Base-by-base conservation (phyloP, 2,797 vertebrate genomes). In the Setipinna tenuifilis region DNA sequence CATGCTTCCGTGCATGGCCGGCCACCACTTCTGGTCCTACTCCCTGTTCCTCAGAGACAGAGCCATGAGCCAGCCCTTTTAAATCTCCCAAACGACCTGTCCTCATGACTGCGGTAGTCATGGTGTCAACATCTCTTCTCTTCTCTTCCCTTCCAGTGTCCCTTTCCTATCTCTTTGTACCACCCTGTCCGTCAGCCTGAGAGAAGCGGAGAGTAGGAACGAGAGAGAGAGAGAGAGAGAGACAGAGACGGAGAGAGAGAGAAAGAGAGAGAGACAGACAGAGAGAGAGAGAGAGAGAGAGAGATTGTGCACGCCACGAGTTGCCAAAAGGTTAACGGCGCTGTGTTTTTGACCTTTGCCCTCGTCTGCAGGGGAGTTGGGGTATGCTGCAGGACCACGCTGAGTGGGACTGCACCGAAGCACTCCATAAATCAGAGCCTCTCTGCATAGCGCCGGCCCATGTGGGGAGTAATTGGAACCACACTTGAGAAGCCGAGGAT, bases 381-480 rank as follows among this genome's bases (percentile, higher is more conserved):
- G 94, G 92, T 94, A 93, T 94, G 95, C 92, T 91, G 91, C 95
- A 95, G 93, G 95, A 96, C 96, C 95, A 95, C 93, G 95, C 92
- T 84, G 93, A 96, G 95, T 95, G 96, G 95, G 95, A 95, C 94
- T 92, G 94, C 91, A 95, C 93, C 90, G 93, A 94, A 96, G 95
- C 90, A 92, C 59, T 81, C 93, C 94, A 97, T 97, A 97, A 97
- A 97, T 98, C 96, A 96, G 92, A 92, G 90, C 86, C 88, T 61
- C 86, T 89, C 91, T 87, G 68, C 85, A 71, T 9, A 90, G 91
- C 91, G 90, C 88, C 65, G 92, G 90, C 95, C 95, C 95, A 95
- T 93, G 91, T 94, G 95, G 95, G 95, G 95, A 93, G 88, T 97
- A 97, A 98, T 97, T 97, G 95, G 95, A 98, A 98, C 93, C 97